Base-by-base conservation (phyloP, 2,113 vertebrate genomes). In the Sylvilagus bachmani region DNA sequence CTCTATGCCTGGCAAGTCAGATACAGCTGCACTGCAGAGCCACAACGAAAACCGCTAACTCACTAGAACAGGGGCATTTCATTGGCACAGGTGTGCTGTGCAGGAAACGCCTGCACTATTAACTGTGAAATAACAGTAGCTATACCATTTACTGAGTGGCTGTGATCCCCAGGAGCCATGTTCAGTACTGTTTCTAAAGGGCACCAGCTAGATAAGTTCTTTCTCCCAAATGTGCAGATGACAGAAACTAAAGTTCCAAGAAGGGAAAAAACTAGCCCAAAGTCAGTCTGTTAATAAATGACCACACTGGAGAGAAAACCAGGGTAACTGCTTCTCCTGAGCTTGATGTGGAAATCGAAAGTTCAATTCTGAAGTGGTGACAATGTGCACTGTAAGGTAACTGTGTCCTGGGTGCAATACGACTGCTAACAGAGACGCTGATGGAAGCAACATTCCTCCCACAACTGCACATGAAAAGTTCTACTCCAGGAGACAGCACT, bases 171-270 rank as follows among this genome's bases (percentile, higher is more conserved):
- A 73, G 36, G 71, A 94, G 94, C 10, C 17, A 22, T 11, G 10
- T 12, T 61, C 95, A 89, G 22, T 69, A 36, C 77, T 83, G 22
- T 66, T 94, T 91, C 75, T 82, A 91, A 80, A 38, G 22, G 58
- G 82, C 33, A 93, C 67, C 10, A 84, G n/a, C 7, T 44, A 33
- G 51, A 33, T 22, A 80, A 89, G 33, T 24, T 75, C 61, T 71
- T 90, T 61, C 16, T 25, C 55, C 8, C 5, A 73, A 31, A 82
- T 91, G 25, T 55, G 74, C 6, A 73, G 51, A 88, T 75, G 22
- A 96, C 55, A 58, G 78, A 90, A 90, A 53, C 38, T 67, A 38
- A 87, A 83, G 33, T 77, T 82, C 24, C 44, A 44, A 92, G 62
- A 66, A 2, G 49, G 51, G 13, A 93, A 81, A 90, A 67, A 64